Base-by-base conservation (phyloP, 2,888 invertebrate genomes). In the Eilema depressum region DNA sequence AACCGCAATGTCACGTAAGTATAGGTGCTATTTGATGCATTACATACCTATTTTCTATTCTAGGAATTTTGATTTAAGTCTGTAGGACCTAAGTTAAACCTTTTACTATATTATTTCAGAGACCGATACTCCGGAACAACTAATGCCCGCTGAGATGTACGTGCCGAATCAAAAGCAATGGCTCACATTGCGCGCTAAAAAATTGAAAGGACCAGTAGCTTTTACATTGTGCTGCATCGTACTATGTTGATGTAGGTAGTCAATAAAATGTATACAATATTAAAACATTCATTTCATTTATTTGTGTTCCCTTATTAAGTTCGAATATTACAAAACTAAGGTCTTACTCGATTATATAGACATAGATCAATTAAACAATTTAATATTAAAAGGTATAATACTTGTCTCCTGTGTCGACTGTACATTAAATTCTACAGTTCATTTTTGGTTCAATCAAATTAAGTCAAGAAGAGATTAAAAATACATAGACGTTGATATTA, bases 81-180 rank as follows among this genome's bases (percentile, higher is more conserved):
- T n/a, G n/a, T 37, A 11, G 3, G 37, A 8, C 10, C 8, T 33
- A 41, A 0, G 47, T 20, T 47, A 5, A 47, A 47, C 20, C 20
- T 47, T 20, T 57, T 14, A 26, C 20, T 37, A n/a, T 61, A 11
- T 64, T 67, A 57, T 87, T 86, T 67, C 82, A 91, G 96, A 95
- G 85, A 94, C 89, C 78, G 94, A 95, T 25, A 88, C 92, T 1
- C 95, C 95, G 14, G 96, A 96, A 71, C 96, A 96, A 37, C 94
- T 97, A 83, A 97, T 98, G 97, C 98, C 98, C 0, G 98, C 98
- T 0, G 98, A 98, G 92, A 98, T 98, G 98, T 98, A 98, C 88
- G 98, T 98, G 14, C 98, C 98, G 3, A 98, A 98, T 92, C 98
- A 98, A 91, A 97, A 98, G 89, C 97, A 98, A 85, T 98, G 98